phyloP scores from a whole-genome alignment of 2,113 vertebrate genomes.

The Melospiza melodia region DNA sequence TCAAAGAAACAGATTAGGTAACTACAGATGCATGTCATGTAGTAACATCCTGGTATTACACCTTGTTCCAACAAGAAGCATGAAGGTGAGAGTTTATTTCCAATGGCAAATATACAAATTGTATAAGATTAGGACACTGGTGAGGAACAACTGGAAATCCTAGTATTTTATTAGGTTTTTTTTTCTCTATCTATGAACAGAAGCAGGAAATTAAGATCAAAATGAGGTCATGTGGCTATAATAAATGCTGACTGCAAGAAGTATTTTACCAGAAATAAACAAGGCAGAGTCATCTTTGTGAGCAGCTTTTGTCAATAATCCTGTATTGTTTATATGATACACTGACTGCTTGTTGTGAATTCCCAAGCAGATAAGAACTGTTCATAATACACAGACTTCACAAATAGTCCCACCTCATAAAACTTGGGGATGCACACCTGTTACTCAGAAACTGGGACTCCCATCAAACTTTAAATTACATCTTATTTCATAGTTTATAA shows the following conservation, averaged over 20 bases:
- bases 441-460: background rate
- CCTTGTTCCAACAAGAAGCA: background rate
- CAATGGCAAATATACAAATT: background rate
- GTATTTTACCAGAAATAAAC: background rate
- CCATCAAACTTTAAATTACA: background rate
- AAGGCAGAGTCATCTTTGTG: background rate
- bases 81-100: background rate
- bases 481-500: background rate
- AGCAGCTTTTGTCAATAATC: background rate
- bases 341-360: background rate
- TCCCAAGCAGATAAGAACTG: background rate
- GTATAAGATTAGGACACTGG: background rate
- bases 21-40: background rate
- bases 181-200: background rate
- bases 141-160: background rate
- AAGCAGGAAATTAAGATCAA: background rate
- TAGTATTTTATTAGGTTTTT: rapidly evolving
- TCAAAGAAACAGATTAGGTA: background rate
- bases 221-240: background rate
- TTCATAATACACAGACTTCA: background rate
- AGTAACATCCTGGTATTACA: background rate
- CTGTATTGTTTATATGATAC: background rate
- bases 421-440: background rate
- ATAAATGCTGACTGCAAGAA: background rate
- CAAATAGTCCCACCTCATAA: background rate